phyloP scores from a whole-genome alignment of 2,888 invertebrate genomes.

The Tetragonula carbonaria region DNA sequence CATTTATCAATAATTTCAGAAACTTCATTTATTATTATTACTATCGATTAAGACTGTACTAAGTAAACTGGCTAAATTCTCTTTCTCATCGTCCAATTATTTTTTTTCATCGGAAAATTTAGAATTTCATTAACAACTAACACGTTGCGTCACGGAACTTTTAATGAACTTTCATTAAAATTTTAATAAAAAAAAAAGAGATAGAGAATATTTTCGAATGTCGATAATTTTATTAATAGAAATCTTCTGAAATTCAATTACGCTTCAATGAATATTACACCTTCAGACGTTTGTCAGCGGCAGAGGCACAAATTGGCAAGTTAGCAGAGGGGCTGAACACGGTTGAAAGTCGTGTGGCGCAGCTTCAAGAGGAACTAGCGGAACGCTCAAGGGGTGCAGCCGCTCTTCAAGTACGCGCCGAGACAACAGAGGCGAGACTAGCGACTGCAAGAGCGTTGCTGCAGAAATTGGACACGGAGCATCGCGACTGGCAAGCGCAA shows the following conservation, averaged over 20 bases:
- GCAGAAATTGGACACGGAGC: constrained; percentile 94
- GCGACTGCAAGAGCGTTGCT: constrained; percentile 92
- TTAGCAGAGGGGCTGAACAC: constrained; percentile 91
- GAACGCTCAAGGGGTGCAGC: constrained; percentile 97
- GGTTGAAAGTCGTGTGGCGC: constrained; percentile 92
- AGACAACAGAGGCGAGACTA: constrained; percentile 90
- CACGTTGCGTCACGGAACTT: too few species aligned
- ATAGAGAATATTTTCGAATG: not conserved
- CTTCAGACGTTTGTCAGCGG: constrained; percentile 83
- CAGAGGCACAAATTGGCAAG: constrained; percentile 92
- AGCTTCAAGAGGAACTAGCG: constrained; percentile 91
- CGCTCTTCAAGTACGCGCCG: constrained; percentile 86
- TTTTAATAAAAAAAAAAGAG: not conserved
- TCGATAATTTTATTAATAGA: not conserved
- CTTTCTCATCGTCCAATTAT: too few species aligned
- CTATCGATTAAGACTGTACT: too few species aligned
- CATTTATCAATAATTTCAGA: too few species aligned
- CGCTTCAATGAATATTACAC: not conserved
- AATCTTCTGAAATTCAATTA: not conserved
- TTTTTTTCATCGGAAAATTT: too few species aligned
- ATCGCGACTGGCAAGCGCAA: constrained; percentile 91
- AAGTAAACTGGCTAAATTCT: too few species aligned
- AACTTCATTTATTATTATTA: too few species aligned
- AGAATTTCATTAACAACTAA: not conserved
- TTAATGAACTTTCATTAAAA: too few species aligned